Conservation (phyloP, 2,888 invertebrate species). For the Meghimatium bilineatum region DNA sequence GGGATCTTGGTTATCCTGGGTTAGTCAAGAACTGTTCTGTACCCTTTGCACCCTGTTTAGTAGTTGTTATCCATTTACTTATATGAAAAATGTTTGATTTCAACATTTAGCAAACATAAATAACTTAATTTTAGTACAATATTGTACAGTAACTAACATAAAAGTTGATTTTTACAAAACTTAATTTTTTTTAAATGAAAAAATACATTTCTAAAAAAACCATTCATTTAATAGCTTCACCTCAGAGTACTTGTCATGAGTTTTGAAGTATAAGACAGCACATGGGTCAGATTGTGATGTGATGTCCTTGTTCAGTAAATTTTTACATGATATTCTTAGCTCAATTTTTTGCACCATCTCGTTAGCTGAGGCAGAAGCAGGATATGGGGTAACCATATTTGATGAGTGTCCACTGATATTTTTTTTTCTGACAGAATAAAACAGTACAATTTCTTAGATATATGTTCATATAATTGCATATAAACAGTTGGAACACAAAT, state of each 20-base stretch:
- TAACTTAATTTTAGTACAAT: no score
- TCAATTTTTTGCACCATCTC: slow-evolving; percentile 63
- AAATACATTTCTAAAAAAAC: neutral
- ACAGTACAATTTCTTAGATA: neutral
- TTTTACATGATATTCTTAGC: slow-evolving; percentile 65
- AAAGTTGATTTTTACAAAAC: no score
- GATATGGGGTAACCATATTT: slow-evolving; percentile 4
- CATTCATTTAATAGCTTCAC: slow-evolving; percentile 48
- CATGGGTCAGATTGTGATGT: slow-evolving; percentile 76
- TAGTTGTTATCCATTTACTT: no score
- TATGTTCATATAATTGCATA: neutral
- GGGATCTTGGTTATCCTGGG: no score
- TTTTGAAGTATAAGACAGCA: slow-evolving; percentile 66
- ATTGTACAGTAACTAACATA: no score
- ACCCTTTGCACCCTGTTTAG: no score
- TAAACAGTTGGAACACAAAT: no score
- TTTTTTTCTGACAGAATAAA: neutral
- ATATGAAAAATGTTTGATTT: no score
- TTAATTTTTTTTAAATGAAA: no score
- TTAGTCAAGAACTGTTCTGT: no score
- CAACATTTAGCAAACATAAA: no score
- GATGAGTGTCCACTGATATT: neutral
- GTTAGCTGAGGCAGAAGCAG: slow-evolving; percentile 6
- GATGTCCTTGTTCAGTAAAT: slow-evolving; percentile 71
- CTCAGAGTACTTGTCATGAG: slow-evolving; percentile 62